Evolutionary conservation across 2,888 invertebrate genomes (phyloP).

Genomic region (Drosophila conformis): DNA sequence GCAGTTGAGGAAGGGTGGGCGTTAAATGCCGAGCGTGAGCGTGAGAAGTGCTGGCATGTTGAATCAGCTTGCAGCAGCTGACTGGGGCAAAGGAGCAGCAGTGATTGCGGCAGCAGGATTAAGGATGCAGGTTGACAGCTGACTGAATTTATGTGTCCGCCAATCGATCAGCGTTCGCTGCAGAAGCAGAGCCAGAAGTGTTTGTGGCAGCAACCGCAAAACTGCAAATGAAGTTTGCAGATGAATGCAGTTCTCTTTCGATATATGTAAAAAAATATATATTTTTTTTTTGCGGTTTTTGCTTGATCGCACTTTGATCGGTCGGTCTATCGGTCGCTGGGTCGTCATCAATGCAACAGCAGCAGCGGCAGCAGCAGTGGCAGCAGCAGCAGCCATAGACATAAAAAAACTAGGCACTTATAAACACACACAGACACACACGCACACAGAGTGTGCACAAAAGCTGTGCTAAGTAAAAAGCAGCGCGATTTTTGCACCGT

Average conservation of each 20-base stretch:
- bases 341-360: slow-evolving; percentile 75
- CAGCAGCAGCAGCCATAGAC: slow-evolving; percentile 40
- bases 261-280: slow-evolving; percentile 3
- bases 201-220: slow-evolving; percentile 56
- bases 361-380: slow-evolving; percentile 3
- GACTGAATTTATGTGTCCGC: slow-evolving; percentile 47
- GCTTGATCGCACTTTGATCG: slow-evolving; percentile 68
- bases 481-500: slow-evolving; percentile 81
- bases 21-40: slow-evolving; percentile 27
- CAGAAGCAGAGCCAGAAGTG: slow-evolving; percentile 19
- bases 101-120: slow-evolving; percentile 40
- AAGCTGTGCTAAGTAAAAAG: slow-evolving; percentile 52
- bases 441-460: slow-evolving; percentile 19
- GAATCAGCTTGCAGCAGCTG: slow-evolving; percentile 34
- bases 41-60: slow-evolving; percentile 30
- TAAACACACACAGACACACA: slow-evolving; percentile 22
- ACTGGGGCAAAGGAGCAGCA: neutral
- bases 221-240: slow-evolving; percentile 52
- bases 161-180: slow-evolving; percentile 38
- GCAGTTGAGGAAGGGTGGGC: slow-evolving; percentile 17
- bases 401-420: slow-evolving; percentile 52
- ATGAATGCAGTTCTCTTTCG: slow-evolving; percentile 36
- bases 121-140: slow-evolving; percentile 36
- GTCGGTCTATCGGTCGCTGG: slow-evolving; percentile 78
- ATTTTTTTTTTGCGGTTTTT: slow-evolving; percentile 63